These are phyloP conservation scores for Orthonyx spaldingii DNA, from an alignment of 2,113 vertebrate genomes.

Conservation along the genomic window DNA sequence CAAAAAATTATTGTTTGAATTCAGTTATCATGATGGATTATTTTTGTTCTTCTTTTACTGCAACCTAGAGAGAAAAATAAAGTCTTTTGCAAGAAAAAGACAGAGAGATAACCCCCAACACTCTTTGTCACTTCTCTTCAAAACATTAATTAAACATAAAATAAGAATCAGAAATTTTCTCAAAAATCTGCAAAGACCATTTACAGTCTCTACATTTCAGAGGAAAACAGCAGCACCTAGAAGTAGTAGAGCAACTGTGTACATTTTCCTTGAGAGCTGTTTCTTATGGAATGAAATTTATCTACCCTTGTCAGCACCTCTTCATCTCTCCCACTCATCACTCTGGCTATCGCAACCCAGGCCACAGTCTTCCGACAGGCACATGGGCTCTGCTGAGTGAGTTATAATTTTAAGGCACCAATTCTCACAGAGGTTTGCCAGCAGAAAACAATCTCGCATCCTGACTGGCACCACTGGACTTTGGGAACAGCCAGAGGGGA, in stretches of 20 bases:
- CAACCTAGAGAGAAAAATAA: background rate
- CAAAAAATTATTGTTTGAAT: background rate
- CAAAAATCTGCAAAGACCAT: background rate
- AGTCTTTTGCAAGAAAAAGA: background rate
- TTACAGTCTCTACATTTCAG: background rate
- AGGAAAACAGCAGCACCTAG: background rate
- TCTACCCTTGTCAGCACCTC: background rate
- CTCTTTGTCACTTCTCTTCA: background rate
- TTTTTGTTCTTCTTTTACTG: background rate
- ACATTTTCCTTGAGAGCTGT: background rate
- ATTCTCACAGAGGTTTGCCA: background rate
- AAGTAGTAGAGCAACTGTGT: background rate
- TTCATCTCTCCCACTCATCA: background rate
- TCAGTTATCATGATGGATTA: background rate
- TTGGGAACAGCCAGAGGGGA: background rate
- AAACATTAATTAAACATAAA: background rate
- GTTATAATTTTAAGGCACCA: background rate
- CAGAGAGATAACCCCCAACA: background rate
- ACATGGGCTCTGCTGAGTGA: background rate
- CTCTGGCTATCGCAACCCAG: background rate
- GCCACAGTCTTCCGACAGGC: background rate
- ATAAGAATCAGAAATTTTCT: background rate
- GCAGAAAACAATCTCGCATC: background rate
- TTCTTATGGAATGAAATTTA: accelerated
- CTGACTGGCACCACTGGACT: background rate